phyloP scores from a whole-genome alignment of 2,113 vertebrate genomes.

The Muntiacus muntjak region DNA sequence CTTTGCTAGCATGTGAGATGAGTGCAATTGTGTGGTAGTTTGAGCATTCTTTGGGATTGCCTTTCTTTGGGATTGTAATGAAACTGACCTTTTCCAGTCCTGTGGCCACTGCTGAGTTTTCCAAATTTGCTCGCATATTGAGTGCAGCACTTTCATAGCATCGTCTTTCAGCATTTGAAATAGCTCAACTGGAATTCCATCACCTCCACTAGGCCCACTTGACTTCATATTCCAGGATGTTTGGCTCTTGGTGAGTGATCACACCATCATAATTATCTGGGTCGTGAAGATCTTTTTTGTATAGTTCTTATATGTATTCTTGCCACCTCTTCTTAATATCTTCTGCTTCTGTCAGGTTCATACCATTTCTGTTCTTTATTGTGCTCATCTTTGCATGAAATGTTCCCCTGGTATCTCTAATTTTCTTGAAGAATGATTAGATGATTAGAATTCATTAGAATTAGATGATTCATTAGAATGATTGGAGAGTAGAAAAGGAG shows the following conservation, averaged over 20 bases:
- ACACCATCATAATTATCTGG: background rate
- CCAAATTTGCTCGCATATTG: background rate
- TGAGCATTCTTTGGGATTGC: background rate
- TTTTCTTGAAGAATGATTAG: background rate
- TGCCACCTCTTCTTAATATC: background rate
- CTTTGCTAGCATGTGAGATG: background rate
- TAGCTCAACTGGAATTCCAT: background rate
- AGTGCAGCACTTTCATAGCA: background rate
- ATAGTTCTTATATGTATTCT: background rate
- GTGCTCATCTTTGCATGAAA: background rate
- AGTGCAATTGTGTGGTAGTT: fast-evolving
- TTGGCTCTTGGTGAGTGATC: background rate
- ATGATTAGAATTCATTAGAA: background rate
- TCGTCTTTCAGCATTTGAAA: background rate
- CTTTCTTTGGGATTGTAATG: background rate
- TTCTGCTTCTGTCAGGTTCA: background rate
- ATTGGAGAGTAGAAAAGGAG: background rate
- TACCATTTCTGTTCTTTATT: background rate
- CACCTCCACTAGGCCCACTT: background rate
- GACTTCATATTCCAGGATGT: background rate
- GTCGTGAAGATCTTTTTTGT: background rate
- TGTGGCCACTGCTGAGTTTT: background rate
- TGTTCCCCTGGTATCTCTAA: background rate
- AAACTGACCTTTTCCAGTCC: background rate
- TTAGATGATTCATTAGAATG: background rate